Percentiles rank a stretch among this genome's conserved stretches.
Evolutionary conservation across 2,113 vertebrate genomes (phyloP).

Genomic region (Triplophysa rosa): DNA sequence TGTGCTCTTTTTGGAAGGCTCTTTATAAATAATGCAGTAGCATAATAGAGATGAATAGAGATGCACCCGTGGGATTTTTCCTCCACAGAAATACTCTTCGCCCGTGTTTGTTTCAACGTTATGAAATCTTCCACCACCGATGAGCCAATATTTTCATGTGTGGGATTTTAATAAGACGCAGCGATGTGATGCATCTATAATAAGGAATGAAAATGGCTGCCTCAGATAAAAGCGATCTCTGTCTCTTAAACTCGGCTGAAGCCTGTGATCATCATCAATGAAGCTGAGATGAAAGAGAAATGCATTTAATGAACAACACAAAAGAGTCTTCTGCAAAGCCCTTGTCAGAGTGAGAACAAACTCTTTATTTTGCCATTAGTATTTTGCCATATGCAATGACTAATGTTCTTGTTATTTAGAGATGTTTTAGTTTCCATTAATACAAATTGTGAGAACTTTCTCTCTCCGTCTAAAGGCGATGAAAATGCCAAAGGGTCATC

Average conservation of each 20-base stretch:
- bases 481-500: conserved; percentile 19
- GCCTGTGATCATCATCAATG: background rate
- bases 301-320: conserved; percentile 1
- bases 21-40: conserved; percentile 44
- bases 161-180: conserved; percentile 2
- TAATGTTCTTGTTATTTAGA: background rate
- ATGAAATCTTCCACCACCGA: background rate
- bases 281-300: conserved; percentile 28
- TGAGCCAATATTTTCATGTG: conserved; percentile 1
- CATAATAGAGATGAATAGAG: conserved; percentile 24
- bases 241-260: background rate
- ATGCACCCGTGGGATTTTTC: conserved; percentile 12
- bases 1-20: conserved; percentile 29
- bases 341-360: background rate
- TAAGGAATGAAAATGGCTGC: background rate
- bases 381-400: background rate
- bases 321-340: background rate
- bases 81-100: background rate
- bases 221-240: conserved; percentile 11
- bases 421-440: background rate
- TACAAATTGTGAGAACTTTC: conserved; percentile 17
- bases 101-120: background rate
- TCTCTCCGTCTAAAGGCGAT: background rate
- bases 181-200: conserved; percentile 1
- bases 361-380: background rate